Evolutionary conservation across 2,797 vertebrate species (phyloP).

Genomic region (Luscinia megarhynchos): DNA sequence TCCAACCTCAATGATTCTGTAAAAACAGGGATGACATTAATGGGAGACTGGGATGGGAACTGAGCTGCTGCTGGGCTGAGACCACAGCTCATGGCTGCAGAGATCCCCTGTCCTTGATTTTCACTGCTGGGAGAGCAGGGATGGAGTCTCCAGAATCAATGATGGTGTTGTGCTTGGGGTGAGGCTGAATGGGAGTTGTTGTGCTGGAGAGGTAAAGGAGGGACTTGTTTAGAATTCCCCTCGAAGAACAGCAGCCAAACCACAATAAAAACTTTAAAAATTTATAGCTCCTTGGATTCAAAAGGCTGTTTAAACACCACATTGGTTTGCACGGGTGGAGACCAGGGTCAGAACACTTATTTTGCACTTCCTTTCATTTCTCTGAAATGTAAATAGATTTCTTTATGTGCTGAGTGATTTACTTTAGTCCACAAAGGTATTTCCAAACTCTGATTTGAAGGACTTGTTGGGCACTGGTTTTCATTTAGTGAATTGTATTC

Average conservation of each 20-base stretch:
- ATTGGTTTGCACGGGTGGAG: neutral
- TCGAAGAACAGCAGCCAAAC: neutral
- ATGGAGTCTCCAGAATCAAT: neutral
- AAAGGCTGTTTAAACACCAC: neutral
- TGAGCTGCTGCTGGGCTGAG: neutral
- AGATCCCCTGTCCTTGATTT: neutral
- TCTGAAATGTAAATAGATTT: neutral
- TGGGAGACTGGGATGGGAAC: neutral
- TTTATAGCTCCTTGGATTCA: neutral
- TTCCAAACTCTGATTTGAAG: neutral
- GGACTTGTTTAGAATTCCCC: neutral
- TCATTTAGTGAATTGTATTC: neutral
- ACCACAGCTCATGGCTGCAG: neutral
- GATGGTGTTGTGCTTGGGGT: neutral
- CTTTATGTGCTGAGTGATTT: neutral
- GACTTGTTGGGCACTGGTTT: neutral
- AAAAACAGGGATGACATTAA: neutral
- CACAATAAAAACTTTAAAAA: neutral
- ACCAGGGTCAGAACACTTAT: neutral
- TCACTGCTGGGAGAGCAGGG: neutral
- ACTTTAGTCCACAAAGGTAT: neutral
- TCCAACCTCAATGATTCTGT: neutral
- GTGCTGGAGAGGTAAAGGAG: neutral
- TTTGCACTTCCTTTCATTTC: neutral
- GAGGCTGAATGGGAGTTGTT: neutral